A percentile compares a stretch with the other conserved stretches of the same genome.
These are phyloP conservation scores for Myxocyprinus asiaticus DNA, from an alignment of 2,113 vertebrate species.

Conservation along the genomic window DNA sequence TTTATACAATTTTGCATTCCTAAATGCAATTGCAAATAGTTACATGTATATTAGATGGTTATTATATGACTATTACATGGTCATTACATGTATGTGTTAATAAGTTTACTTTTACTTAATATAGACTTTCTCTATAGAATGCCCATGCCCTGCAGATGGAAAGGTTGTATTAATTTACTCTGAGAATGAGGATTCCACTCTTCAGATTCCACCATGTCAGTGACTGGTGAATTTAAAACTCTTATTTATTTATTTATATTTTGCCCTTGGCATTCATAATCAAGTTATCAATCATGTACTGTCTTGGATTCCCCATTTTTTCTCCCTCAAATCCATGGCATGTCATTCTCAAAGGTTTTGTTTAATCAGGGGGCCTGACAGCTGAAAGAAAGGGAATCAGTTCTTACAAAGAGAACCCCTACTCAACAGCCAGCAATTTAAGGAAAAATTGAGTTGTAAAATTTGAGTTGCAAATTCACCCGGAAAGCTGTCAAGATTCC, in stretches of 20 bases:
- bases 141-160: too few relatives aligned
- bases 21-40: too few relatives aligned
- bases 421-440: slow-evolving; percentile 38
- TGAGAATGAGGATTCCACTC: neutral
- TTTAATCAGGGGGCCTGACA: slow-evolving; percentile 45
- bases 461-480: neutral
- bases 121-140: too few relatives aligned
- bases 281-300: slow-evolving; percentile 49
- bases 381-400: slow-evolving; percentile 38
- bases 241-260: slow-evolving; percentile 17
- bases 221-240: slow-evolving; percentile 17
- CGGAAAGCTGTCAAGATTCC: slow-evolving; percentile 3
- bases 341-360: slow-evolving; percentile 34
- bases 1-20: too few relatives aligned
- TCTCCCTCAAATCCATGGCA: slow-evolving; percentile 32
- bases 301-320: slow-evolving; percentile 32
- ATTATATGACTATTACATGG: too few relatives aligned
- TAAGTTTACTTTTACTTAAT: too few relatives aligned
- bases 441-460: slow-evolving; percentile 7
- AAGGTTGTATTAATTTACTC: neutral
- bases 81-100: too few relatives aligned
- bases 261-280: slow-evolving; percentile 39
- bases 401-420: slow-evolving; percentile 31
- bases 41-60: too few relatives aligned
- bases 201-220: neutral